Evolutionary conservation across 2,888 invertebrate genomes (phyloP), one percentile per base, ranked within the genome.

Genomic region (Troides helena): DNA sequence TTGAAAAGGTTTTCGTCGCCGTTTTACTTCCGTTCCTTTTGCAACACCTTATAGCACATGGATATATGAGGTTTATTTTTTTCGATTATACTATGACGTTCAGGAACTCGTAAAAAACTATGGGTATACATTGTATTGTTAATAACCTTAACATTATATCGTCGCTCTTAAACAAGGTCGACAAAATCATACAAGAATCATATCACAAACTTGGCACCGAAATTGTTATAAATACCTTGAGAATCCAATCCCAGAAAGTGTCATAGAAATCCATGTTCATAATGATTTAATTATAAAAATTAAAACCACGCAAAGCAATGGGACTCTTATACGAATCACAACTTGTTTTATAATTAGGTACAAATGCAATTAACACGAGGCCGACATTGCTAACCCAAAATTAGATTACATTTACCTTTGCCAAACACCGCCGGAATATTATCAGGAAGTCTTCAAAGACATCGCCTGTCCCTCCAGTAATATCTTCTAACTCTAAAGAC

Each of bases 371-470:
- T 71, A 72, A 62, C 71, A 53, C 62, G 68, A 59, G 74, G 71
- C 74, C 71, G 73, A 73, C 77, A 74, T 75, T 77, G 80, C 80
- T 82, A 84, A 82, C 78, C 81, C 85, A 78, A 87, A 88, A 87
- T 86, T 88, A 87, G 87, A 89, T 81, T 87, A 77, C 86, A 89
- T 86, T 92, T 95, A 96, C 96, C 95, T 94, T 94, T 88, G 94
- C 93, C 87, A 95, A 93, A 81, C 95, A 93, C 79, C 95, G 94
- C 76, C 95, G 95, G 83, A 95, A 95, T 81, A 95, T 93, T 78
- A 94, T 87, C 80, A 95, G 93, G 87, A 96, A 95, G 87, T 96
- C 96, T 84, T 95, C 95, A 86, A 96, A 93, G 78, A 95, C 94
- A 87, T 96, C 95, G 77, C 96, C 96, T 76, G 95, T 93, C 81